phyloP scores from a whole-genome alignment of 2,888 invertebrate genomes.

The Macrosiphum euphorbiae region DNA sequence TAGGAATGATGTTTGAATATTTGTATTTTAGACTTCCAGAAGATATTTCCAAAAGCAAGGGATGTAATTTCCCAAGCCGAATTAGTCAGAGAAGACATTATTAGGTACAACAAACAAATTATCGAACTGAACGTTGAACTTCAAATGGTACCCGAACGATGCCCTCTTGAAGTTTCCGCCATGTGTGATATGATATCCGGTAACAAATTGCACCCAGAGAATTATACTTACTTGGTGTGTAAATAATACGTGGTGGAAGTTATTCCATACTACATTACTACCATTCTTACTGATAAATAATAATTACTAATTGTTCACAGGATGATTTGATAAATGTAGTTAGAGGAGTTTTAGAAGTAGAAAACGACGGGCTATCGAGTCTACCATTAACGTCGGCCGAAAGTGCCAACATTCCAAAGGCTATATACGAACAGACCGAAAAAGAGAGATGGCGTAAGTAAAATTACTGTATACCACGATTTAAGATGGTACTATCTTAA shows the following conservation, averaged over 20 bases:
- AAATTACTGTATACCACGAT: neutral
- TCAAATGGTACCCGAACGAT: slow-evolving; percentile 49
- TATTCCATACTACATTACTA: neutral
- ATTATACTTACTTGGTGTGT: slow-evolving; percentile 48
- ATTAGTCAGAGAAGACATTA: slow-evolving; percentile 33
- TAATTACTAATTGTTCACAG: neutral
- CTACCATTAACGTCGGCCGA: slow-evolving; percentile 54
- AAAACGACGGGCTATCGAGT: slow-evolving; percentile 40
- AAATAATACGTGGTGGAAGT: neutral
- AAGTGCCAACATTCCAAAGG: slow-evolving; percentile 53
- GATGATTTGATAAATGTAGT: slow-evolving; percentile 36
- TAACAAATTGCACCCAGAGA: slow-evolving; percentile 49
- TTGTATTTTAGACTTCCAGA: slow-evolving; percentile 53
- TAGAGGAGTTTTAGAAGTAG: slow-evolving; percentile 39
- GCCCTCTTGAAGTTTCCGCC: slow-evolving; percentile 19
- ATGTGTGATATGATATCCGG: slow-evolving; percentile 51
- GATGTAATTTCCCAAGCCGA: slow-evolving; percentile 43
- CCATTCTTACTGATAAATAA: neutral
- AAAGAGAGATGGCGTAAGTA: slow-evolving; percentile 59
- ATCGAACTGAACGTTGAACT: slow-evolving; percentile 41
- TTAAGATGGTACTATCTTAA: too few relatives aligned
- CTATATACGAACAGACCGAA: slow-evolving; percentile 49
- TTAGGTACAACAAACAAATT: slow-evolving; percentile 28
- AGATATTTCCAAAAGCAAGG: slow-evolving; percentile 47
- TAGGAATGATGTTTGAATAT: neutral